Evolutionary conservation across 2,797 vertebrate genomes (phyloP).

Genomic region (Cyprinella venusta): DNA sequence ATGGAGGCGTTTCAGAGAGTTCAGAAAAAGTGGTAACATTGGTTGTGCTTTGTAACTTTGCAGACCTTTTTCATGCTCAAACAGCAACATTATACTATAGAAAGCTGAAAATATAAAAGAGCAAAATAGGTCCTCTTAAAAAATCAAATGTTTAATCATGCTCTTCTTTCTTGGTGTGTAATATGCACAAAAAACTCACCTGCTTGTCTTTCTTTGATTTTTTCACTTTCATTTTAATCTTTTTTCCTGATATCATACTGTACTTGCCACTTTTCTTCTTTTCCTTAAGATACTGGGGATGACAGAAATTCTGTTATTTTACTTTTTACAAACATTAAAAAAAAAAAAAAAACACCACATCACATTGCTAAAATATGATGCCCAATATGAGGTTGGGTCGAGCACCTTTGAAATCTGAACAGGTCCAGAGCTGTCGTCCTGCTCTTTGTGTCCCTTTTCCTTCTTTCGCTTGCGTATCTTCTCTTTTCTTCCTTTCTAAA

Average conservation of each 20-base stretch:
- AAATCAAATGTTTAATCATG: neutral
- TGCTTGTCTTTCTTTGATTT: slow-evolving; percentile 94
- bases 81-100: neutral
- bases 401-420: slow-evolving; percentile 91
- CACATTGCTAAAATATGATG: neutral
- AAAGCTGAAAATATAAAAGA: neutral
- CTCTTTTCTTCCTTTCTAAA: slow-evolving; percentile 78
- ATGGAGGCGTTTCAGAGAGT: neutral
- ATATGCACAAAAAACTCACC: slow-evolving; percentile 69
- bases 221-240: slow-evolving; percentile 96
- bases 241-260: slow-evolving; percentile 96
- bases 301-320: slow-evolving; percentile 19
- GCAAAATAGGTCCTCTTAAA: neutral
- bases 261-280: slow-evolving; percentile 88
- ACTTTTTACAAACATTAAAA: neutral
- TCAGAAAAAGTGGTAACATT: too few species aligned
- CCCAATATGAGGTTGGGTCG: neutral
- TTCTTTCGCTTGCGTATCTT: slow-evolving; percentile 88
- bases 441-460: slow-evolving; percentile 85
- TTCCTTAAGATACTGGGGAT: slow-evolving; percentile 86
- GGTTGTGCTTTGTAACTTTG: neutral
- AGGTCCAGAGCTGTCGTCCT: slow-evolving; percentile 80
- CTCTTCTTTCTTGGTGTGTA: neutral
- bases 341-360: neutral
- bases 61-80: neutral